These are phyloP conservation scores for Iselma pallidipennis DNA, from an alignment of 2,888 invertebrate species.

Conservation along the genomic window DNA sequence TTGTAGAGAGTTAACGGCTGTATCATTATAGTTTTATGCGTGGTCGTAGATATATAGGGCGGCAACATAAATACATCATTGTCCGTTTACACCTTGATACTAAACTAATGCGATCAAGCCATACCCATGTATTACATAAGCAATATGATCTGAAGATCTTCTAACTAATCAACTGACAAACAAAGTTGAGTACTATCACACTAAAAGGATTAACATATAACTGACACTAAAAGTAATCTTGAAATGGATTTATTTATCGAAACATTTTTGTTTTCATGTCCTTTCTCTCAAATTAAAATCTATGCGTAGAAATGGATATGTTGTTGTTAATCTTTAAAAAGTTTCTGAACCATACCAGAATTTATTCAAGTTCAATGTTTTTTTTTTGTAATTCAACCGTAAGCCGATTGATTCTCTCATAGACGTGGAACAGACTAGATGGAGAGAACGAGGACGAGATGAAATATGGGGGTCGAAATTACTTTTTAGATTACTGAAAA, in stretches of 20 bases:
- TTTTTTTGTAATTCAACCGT: constrained; percentile 25
- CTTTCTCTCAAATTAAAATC: constrained; percentile 49
- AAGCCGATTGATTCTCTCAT: constrained; percentile 21
- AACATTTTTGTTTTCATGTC: too few species aligned
- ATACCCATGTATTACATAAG: constrained; percentile 28
- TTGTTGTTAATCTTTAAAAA: constrained; percentile 35
- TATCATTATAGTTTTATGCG: constrained; percentile 30
- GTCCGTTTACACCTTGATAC: constrained; percentile 37
- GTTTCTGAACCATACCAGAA: constrained; percentile 42
- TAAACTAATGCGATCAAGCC: constrained; percentile 30
- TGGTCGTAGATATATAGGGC: constrained; percentile 37
- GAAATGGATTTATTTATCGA: constrained; percentile 30
- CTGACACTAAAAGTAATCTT: constrained; percentile 3
- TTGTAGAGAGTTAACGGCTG: constrained; percentile 12
- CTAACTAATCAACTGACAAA: constrained; percentile 18
- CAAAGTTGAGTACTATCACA: constrained; percentile 9
- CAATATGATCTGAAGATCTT: constrained; percentile 17
- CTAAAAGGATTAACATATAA: constrained; percentile 8
- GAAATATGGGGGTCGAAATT: constrained; percentile 23
- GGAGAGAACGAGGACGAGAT: neutral
- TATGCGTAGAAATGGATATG: constrained; percentile 35
- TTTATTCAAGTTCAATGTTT: constrained; percentile 56
- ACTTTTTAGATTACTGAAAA: constrained; percentile 21
- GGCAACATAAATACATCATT: constrained; percentile 36
- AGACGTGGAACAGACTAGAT: neutral